Conservation (phyloP, 2,797 vertebrate genomes). For the Acridotheres tristis region DNA sequence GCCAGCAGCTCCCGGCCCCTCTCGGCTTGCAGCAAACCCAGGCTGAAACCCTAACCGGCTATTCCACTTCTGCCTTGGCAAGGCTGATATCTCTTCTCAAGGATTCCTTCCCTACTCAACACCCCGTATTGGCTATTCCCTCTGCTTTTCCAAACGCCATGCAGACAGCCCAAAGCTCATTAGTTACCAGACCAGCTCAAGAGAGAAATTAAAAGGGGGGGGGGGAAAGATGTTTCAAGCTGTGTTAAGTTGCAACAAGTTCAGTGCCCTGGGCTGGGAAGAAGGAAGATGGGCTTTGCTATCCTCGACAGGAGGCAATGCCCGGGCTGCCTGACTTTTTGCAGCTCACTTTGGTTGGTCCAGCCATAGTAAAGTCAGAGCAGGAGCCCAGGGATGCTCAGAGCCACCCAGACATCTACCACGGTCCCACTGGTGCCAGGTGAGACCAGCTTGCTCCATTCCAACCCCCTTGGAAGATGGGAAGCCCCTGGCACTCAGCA, state of each 20-base stretch:
- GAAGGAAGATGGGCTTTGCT: neutral
- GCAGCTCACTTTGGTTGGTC: neutral
- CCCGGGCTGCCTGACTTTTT: neutral
- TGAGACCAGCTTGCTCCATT: neutral
- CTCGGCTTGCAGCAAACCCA: neutral
- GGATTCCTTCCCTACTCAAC: neutral
- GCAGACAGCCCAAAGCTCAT: neutral
- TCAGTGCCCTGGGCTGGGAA: neutral
- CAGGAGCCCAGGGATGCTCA: neutral
- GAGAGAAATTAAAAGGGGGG: neutral
- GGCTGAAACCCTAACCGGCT: constrained; percentile 32
- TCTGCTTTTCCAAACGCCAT: neutral
- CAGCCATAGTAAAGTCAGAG: neutral
- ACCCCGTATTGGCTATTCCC: neutral
- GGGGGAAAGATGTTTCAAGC: neutral
- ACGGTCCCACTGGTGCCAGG: rapidly evolving
- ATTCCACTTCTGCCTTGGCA: constrained; percentile 18
- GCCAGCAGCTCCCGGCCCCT: neutral
- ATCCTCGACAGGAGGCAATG: rapidly evolving
- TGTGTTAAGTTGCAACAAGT: neutral
- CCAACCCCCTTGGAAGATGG: neutral
- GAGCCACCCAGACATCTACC: neutral
- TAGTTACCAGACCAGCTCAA: neutral
- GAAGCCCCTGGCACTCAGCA: rapidly evolving
- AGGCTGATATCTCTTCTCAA: neutral